These are phyloP conservation scores for Crypturellus tataupa DNA, from an alignment of 2,797 vertebrate genomes.

Conservation along the genomic window DNA sequence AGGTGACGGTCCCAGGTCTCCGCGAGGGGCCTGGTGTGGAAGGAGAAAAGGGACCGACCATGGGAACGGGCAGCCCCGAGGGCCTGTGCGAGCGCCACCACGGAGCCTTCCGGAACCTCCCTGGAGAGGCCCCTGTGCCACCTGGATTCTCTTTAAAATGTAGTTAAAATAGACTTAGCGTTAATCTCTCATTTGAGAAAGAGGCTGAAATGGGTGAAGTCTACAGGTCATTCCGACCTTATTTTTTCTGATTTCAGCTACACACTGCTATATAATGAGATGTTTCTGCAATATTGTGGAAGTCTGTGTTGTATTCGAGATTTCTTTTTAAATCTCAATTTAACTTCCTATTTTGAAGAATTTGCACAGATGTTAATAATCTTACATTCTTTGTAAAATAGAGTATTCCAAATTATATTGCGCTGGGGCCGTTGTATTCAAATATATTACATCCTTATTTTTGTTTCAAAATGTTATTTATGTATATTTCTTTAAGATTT, in stretches of 20 bases:
- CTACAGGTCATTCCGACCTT: not conserved
- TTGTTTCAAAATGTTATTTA: not conserved
- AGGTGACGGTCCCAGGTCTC: not conserved
- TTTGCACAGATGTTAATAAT: not conserved
- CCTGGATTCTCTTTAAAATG: not conserved
- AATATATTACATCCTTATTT: not conserved
- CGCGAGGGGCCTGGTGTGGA: rapidly evolving
- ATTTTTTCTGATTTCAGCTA: not conserved
- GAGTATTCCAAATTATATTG: not conserved
- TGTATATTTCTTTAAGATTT: not conserved
- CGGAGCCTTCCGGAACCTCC: not conserved
- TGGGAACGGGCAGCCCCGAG: rapidly evolving
- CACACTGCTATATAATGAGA: rapidly evolving
- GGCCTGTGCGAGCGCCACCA: no score
- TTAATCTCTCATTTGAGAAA: not conserved
- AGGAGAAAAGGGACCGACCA: not conserved
- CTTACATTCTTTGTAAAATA: not conserved
- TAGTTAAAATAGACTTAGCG: not conserved
- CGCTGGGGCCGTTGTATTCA: not conserved
- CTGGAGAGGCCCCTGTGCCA: not conserved
- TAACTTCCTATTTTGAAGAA: not conserved
- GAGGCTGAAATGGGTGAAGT: not conserved
- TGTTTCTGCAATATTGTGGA: not conserved
- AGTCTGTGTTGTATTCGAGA: not conserved
- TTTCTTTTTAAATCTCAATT: not conserved